phyloP scores from a whole-genome alignment of 1,140 invertebrate species.

The Nebria ingens region DNA sequence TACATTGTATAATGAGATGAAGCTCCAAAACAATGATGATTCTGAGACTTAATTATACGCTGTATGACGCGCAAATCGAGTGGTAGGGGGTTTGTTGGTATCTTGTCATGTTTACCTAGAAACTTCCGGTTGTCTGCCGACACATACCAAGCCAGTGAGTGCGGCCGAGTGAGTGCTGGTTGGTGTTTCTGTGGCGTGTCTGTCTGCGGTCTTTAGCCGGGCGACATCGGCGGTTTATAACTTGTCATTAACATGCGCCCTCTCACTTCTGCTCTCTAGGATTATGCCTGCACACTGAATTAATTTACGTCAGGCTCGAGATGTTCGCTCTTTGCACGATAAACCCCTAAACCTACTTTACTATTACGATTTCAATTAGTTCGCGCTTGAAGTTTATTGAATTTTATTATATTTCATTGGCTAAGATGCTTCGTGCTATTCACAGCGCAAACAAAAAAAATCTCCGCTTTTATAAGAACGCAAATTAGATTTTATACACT shows the following conservation, averaged over 20 bases:
- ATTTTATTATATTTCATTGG: background rate
- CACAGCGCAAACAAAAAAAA: background rate
- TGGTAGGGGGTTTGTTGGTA: background rate
- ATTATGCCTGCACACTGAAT: slow-evolving; percentile 14
- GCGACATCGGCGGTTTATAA: slow-evolving; percentile 30
- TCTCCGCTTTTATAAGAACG: background rate
- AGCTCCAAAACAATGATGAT: slow-evolving; percentile 30
- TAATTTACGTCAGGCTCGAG: slow-evolving; percentile 16
- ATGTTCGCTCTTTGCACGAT: background rate
- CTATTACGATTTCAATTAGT: background rate
- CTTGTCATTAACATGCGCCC: slow-evolving; percentile 30
- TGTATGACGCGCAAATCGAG: slow-evolving; percentile 5
- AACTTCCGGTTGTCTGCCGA: slow-evolving; percentile 22
- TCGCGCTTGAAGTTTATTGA: background rate
- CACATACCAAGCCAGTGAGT: background rate
- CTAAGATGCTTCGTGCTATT: background rate
- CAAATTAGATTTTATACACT: too few relatives aligned
- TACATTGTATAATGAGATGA: slow-evolving; percentile 26
- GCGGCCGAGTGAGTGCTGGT: background rate
- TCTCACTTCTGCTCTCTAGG: slow-evolving; percentile 25
- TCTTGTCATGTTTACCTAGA: slow-evolving; percentile 29
- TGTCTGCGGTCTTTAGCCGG: slow-evolving; percentile 20
- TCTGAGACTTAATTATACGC: slow-evolving; percentile 31
- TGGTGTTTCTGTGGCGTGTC: background rate
- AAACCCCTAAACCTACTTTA: background rate